phyloP scores from a whole-genome alignment of 2,888 invertebrate genomes.

The Matsumyia berberina region DNA sequence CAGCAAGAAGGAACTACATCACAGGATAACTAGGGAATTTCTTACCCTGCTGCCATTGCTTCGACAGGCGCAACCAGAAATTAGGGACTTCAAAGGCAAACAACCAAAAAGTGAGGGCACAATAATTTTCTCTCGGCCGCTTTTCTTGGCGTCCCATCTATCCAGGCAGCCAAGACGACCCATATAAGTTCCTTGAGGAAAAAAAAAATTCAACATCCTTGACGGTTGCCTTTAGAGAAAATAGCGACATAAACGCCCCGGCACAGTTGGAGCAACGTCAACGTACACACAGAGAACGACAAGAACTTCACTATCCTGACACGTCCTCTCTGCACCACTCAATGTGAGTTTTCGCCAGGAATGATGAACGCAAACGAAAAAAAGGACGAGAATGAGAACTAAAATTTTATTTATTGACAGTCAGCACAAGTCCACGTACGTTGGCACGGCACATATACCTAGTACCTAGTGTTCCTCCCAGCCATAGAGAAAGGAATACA shows the following conservation, averaged over 20 bases:
- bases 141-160: not conserved
- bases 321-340: conserved; percentile 67
- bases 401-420: conserved; percentile 55
- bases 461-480: not conserved
- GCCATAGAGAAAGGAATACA: not conserved
- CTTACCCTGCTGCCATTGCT: conserved; percentile 5
- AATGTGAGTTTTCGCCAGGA: conserved; percentile 17
- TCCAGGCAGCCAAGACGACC: conserved; percentile 35
- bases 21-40: conserved; percentile 39
- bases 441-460: conserved; percentile 54
- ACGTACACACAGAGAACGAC: conserved; percentile 13
- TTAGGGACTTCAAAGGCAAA: conserved; percentile 54
- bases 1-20: not conserved
- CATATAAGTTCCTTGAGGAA: not conserved
- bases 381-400: conserved; percentile 7
- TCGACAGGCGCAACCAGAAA: conserved; percentile 21
- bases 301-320: conserved; percentile 40
- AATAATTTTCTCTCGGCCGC: conserved; percentile 16
- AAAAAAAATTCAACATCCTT: conserved; percentile 37
- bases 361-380: not conserved
- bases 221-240: conserved; percentile 1
- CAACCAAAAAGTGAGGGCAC: conserved; percentile 29
- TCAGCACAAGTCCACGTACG: conserved; percentile 50
- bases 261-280: conserved; percentile 36
- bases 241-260: conserved; percentile 7